These are phyloP conservation scores for Tinea semifulvella DNA, from an alignment of 2,888 invertebrate genomes.

Conservation along the genomic window DNA sequence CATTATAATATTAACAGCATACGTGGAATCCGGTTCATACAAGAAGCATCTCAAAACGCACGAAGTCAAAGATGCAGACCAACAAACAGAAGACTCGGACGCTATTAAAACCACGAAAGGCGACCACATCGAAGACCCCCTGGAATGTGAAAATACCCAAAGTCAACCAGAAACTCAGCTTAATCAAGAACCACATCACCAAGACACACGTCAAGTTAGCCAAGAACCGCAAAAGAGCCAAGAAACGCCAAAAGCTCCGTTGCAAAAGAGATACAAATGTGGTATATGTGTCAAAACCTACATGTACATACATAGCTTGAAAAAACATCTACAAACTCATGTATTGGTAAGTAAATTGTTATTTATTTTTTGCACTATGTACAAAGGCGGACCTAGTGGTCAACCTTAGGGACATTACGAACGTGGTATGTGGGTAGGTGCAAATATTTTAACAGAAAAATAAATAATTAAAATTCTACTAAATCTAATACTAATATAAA, in stretches of 20 bases:
- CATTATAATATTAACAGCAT: constrained; percentile 33
- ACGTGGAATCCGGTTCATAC: constrained; percentile 46
- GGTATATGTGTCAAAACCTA: constrained; percentile 55
- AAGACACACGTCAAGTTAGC: constrained; percentile 26
- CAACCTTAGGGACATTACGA: too few species aligned
- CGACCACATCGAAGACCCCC: neutral
- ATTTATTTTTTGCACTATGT: neutral
- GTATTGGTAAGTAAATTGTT: constrained; percentile 31
- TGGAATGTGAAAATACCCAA: neutral
- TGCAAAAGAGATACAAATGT: constrained; percentile 40
- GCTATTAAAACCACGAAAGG: neutral
- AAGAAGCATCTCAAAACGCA: constrained; percentile 57
- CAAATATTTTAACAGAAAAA: too few species aligned
- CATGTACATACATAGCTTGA: constrained; percentile 55
- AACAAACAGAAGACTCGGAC: constrained; percentile 14
- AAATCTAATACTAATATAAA: too few species aligned
- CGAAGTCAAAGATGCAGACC: constrained; percentile 27
- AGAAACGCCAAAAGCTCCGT: constrained; percentile 20
- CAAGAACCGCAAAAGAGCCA: constrained; percentile 20
- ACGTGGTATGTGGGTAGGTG: too few species aligned
- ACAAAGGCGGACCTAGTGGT: too few species aligned
- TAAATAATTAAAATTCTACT: too few species aligned
- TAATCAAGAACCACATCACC: too few species aligned
- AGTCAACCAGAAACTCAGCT: too few species aligned
- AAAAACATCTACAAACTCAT: constrained; percentile 56